A percentile compares a stretch with the other conserved stretches of the same genome.
These are phyloP conservation scores for Entelurus aequoreus DNA, from an alignment of 2,113 vertebrate genomes.

Conservation along the genomic window DNA sequence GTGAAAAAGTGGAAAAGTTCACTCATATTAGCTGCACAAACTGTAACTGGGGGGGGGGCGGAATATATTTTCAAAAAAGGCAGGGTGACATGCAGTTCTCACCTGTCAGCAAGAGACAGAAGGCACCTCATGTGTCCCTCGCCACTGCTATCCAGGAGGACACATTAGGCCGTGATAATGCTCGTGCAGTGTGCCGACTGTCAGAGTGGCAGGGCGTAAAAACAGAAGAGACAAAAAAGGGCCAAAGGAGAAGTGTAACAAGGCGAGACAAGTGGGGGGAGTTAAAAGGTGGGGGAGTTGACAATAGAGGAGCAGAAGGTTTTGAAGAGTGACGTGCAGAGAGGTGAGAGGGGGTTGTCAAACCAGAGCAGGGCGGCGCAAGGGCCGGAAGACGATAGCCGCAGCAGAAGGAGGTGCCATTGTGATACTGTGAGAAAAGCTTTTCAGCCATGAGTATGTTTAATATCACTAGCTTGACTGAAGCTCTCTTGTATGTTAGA, in stretches of 20 bases:
- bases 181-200: slow-evolving; percentile 39
- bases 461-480: slow-evolving; percentile 33
- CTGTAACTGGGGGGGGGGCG: not conserved
- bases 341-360: not conserved
- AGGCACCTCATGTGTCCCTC: slow-evolving; percentile 42
- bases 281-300: not conserved
- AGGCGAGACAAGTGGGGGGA: slow-evolving; percentile 3
- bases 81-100: slow-evolving; percentile 36
- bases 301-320: slow-evolving; percentile 1
- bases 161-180: slow-evolving; percentile 43
- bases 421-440: slow-evolving; percentile 17
- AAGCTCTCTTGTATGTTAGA: slow-evolving; percentile 34
- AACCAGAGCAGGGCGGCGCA: too few species aligned
- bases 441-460: slow-evolving; percentile 19
- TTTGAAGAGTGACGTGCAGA: slow-evolving; percentile 10
- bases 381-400: too few species aligned
- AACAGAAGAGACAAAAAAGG: slow-evolving; percentile 4
- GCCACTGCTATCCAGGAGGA: slow-evolving; percentile 20
- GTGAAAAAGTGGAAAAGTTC: slow-evolving; percentile 28
- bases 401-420: not conserved
- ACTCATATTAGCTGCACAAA: slow-evolving; percentile 28
- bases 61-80: not conserved
- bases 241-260: slow-evolving; percentile 11
- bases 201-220: slow-evolving; percentile 17
- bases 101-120: slow-evolving; percentile 49